phyloP scores from a whole-genome alignment of 2,113 vertebrate genomes.

The Rhynchomys soricoides region DNA sequence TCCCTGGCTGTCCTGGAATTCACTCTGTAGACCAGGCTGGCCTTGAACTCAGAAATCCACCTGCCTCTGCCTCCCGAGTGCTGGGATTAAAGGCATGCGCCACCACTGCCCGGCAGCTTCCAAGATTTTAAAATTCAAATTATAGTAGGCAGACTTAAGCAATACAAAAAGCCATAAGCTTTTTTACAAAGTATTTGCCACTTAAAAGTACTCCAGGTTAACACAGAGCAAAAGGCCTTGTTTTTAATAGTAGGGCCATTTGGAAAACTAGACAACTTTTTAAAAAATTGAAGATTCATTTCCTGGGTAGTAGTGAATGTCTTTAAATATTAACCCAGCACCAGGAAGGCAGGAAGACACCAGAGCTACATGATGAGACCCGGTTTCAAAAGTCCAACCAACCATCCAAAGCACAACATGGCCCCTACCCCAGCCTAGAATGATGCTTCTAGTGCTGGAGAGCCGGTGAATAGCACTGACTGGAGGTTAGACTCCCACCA shows the following conservation, averaged over 20 bases:
- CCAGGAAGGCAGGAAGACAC: neutral
- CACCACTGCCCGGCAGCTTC: too few species aligned
- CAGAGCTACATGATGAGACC: neutral
- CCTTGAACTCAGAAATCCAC: too few species aligned
- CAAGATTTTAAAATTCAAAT: constrained; percentile 18
- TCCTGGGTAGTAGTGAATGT: neutral
- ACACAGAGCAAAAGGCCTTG: neutral
- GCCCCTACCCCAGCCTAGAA: neutral
- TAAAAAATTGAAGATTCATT: neutral
- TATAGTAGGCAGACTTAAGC: neutral
- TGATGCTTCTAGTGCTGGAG: neutral
- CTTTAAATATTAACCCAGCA: neutral
- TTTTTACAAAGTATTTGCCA: neutral
- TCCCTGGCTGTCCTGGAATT: too few species aligned
- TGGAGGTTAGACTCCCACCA: neutral
- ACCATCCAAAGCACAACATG: neutral
- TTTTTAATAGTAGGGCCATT: neutral
- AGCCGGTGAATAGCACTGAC: neutral
- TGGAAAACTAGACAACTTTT: neutral
- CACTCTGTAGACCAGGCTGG: too few species aligned
- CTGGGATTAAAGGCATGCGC: too few species aligned
- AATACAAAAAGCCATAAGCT: neutral
- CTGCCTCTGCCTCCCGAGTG: too few species aligned
- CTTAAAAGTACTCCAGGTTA: neutral
- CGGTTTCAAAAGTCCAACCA: neutral